Evolutionary conservation across 1,140 invertebrate genomes (phyloP).

Genomic region (Littorina saxatilis): DNA sequence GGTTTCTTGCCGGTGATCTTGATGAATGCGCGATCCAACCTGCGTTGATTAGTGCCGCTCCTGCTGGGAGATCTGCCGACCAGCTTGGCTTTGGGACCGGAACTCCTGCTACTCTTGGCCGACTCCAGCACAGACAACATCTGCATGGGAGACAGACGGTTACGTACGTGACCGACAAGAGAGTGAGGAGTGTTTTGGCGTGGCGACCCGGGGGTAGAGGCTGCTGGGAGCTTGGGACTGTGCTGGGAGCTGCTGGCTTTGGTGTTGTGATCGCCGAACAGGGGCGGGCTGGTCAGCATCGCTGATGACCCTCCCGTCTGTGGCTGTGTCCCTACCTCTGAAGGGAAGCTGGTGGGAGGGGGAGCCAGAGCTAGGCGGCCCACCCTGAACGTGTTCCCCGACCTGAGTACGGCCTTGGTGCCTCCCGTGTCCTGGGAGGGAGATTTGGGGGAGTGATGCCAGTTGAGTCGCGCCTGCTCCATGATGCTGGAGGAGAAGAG

Average conservation of each 20-base stretch:
- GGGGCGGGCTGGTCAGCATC: too few species aligned
- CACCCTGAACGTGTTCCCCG: not conserved
- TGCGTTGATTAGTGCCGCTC: not conserved
- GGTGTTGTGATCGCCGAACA: too few species aligned
- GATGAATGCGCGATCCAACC: too few species aligned
- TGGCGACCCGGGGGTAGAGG: too few species aligned
- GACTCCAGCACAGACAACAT: constrained; percentile 37
- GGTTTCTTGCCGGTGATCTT: too few species aligned
- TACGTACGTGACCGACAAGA: not conserved
- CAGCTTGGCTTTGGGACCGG: not conserved
- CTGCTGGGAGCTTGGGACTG: too few species aligned
- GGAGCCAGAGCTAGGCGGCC: not conserved
- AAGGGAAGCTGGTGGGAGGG: too few species aligned
- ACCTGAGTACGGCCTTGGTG: not conserved
- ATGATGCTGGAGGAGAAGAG: constrained; percentile 23
- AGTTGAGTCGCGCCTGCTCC: not conserved
- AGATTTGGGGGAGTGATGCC: not conserved
- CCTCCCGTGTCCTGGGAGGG: not conserved
- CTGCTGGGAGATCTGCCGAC: not conserved
- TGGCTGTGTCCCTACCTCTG: too few species aligned
- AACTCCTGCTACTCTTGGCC: not conserved
- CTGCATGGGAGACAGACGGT: constrained; percentile 24
- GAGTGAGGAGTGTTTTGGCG: too few species aligned
- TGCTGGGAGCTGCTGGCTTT: too few species aligned
- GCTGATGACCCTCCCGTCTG: too few species aligned